Evolutionary conservation across 1,140 invertebrate species (phyloP), one percentile per base, ranked within the genome.

Genomic region (Heliconius hewitsoni): DNA sequence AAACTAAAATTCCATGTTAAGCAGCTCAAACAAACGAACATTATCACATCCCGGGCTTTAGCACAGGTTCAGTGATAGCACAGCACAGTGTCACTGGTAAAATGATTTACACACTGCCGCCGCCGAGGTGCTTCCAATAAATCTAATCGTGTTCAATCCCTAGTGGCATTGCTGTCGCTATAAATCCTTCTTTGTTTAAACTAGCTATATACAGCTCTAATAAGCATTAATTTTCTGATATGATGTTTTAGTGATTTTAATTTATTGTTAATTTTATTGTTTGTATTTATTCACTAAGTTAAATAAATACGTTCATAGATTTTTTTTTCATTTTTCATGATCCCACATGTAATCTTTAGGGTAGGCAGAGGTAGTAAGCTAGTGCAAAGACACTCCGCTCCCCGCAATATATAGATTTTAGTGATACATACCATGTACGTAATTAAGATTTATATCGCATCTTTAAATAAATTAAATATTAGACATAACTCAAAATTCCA

Each of bases 71-170:
- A 30, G 60, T 11, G 60, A 66, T 66, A 66, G 34, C 34, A 60
- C 23, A 66, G 23, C 60, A 11, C 60, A 66, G 60, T 16, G 60
- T 3, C 60, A 66, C 23, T 66, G 23, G 60, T 66, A 66, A 66
- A 66, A 66, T 66, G 60, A 66, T 66, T 66, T 66, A 66, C 23
- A 66, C 60, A 66, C 11, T 30, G 60, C 60, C 60, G 60, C 55
- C 8, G 55, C 23, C 60, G 60, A 66, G 60, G 60, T 66, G 60
- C 60, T 66, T 66, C 60, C 60, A 66, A 66, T 66, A 66, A 66
- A 66, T 66, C 60, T 66, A 66, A 66, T 66, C 60, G 60, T 66
- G 60, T 66, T 66, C 60, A 30, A 66, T 66, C 11, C 60, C 60
- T 3, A 4, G 60, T 66, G 60, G 60, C 23, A 30, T 66, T 13